Conservation (phyloP, 1,140 invertebrate genomes). For the Aethina tumida region DNA sequence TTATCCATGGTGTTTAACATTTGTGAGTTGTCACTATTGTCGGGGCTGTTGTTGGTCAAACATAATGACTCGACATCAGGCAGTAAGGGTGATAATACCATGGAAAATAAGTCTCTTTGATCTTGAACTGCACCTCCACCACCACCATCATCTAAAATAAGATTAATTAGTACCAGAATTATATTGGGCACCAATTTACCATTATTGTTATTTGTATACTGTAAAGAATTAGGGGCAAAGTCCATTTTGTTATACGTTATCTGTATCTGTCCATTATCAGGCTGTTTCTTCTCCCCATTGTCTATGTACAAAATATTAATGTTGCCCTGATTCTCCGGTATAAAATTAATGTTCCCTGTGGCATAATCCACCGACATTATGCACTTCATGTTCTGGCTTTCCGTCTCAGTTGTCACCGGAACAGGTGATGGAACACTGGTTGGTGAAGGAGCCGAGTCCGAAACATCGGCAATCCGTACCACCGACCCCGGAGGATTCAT, state of each 20-base stretch:
- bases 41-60: slow-evolving; percentile 37
- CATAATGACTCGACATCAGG: slow-evolving; percentile 42
- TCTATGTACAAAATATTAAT: background rate
- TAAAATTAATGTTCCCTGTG: slow-evolving; percentile 22
- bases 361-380: slow-evolving; percentile 23
- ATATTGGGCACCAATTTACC: background rate
- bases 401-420: slow-evolving; percentile 3
- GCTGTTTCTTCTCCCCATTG: background rate
- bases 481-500: slow-evolving; percentile 46
- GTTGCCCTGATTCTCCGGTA: slow-evolving; percentile 2
- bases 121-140: background rate
- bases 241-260: slow-evolving; percentile 4
- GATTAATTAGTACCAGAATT: background rate
- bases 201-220: background rate
- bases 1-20: background rate
- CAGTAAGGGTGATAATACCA: slow-evolving; percentile 39
- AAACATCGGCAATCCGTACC: slow-evolving; percentile 19
- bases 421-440: slow-evolving; percentile 4
- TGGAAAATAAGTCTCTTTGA: slow-evolving; percentile 37
- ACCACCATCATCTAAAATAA: background rate
- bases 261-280: slow-evolving; percentile 1
- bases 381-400: slow-evolving; percentile 17
- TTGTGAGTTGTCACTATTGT: slow-evolving; percentile 7
- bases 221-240: background rate
- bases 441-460: slow-evolving; percentile 10